Percentiles rank a stretch among this genome's conserved stretches.
Evolutionary conservation across 2,797 vertebrate species (phyloP).

Genomic region (Acanthornis magna): DNA sequence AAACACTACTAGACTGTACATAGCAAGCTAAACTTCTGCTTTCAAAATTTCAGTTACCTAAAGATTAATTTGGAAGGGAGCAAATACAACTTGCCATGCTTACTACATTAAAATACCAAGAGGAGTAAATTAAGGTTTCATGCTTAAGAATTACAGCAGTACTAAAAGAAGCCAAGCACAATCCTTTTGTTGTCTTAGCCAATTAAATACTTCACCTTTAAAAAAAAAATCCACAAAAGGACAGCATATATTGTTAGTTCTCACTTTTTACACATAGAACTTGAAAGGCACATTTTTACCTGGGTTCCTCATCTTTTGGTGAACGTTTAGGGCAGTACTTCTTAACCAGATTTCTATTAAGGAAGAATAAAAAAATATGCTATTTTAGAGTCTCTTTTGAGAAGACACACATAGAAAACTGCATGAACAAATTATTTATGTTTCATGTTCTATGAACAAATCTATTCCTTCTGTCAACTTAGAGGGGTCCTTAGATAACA

Average conservation of each 20-base stretch:
- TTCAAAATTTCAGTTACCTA: not conserved
- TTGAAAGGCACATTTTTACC: conserved; percentile 77
- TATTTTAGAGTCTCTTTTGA: not conserved
- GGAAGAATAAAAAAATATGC: not conserved
- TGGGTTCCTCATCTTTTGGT: conserved; percentile 95
- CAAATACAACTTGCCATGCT: not conserved
- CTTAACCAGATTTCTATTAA: conserved; percentile 91
- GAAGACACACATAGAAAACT: not conserved
- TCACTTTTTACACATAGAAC: not conserved
- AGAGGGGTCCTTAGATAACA: not conserved
- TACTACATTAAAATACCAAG: not conserved
- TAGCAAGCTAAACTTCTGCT: not conserved
- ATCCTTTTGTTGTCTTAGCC: not conserved
- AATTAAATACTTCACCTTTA: not conserved
- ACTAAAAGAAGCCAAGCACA: not conserved
- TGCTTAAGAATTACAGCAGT: not conserved
- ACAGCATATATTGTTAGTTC: not conserved
- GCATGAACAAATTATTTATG: not conserved
- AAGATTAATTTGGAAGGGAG: not conserved
- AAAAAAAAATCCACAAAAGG: not conserved
- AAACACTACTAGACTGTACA: not conserved
- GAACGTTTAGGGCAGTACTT: conserved; percentile 96
- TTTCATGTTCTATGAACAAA: not conserved
- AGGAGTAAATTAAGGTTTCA: not conserved
- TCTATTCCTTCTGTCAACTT: not conserved